Percentiles rank a stretch among this genome's conserved stretches.
These are phyloP conservation scores for Drosophila ambigua DNA, from an alignment of 1,140 invertebrate species.

Conservation along the genomic window DNA sequence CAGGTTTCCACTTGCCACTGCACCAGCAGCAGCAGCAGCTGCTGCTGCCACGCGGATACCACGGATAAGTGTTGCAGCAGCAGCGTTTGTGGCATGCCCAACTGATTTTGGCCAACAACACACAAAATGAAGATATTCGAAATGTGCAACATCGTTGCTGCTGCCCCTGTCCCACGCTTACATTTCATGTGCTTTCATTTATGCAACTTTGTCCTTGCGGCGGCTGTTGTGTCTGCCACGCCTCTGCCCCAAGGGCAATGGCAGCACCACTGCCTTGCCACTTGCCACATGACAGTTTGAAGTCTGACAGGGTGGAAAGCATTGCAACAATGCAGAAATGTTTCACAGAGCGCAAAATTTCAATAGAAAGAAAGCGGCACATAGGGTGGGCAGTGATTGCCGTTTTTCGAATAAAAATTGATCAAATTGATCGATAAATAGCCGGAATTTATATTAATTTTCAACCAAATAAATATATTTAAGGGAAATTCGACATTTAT, in stretches of 20 bases:
- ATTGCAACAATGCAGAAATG: conserved; percentile 30
- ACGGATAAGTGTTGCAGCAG: conserved; percentile 34
- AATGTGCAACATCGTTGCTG: conserved; percentile 1
- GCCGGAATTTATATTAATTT: neutral
- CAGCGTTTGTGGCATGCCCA: conserved; percentile 38
- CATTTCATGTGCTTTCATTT: neutral
- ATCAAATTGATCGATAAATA: neutral
- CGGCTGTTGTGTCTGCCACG: neutral
- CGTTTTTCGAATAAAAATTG: neutral
- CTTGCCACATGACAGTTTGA: neutral
- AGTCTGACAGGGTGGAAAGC: conserved; percentile 27
- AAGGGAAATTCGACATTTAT: too few relatives aligned
- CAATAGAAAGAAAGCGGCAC: too few relatives aligned
- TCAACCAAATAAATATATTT: too few relatives aligned
- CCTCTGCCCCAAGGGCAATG: conserved; percentile 16
- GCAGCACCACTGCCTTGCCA: neutral
- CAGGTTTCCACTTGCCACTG: conserved; percentile 16
- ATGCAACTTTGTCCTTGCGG: conserved; percentile 49
- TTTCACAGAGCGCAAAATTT: neutral
- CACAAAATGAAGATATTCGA: conserved; percentile 65
- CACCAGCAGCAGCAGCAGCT: conserved; percentile 4
- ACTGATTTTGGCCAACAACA: conserved; percentile 58
- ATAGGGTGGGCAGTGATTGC: too few relatives aligned
- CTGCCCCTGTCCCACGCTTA: neutral
- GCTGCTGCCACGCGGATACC: conserved; percentile 25